Evolutionary conservation across 2,113 vertebrate genomes (phyloP).

Genomic region (Paradoxurus hermaphroditus): DNA sequence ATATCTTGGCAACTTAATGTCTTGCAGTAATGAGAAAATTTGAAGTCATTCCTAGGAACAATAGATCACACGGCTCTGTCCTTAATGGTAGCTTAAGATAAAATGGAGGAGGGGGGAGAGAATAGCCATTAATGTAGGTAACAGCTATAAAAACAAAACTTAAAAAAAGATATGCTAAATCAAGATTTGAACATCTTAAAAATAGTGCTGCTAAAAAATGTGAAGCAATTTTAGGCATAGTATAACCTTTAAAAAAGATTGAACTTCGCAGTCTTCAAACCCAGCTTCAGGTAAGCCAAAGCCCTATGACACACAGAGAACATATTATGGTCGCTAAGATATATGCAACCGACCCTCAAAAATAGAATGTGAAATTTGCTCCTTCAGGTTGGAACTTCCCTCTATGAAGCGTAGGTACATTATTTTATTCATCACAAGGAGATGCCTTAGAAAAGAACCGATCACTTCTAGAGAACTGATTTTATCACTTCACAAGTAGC

Average conservation of each 20-base stretch:
- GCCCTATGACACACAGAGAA: no score
- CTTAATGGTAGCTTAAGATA: slow-evolving; percentile 66
- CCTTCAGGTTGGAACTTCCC: background rate
- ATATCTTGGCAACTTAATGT: slow-evolving; percentile 80
- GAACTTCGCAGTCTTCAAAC: background rate
- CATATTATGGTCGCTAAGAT: background rate
- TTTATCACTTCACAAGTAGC: background rate
- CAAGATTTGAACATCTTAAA: slow-evolving; percentile 46
- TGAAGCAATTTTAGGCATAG: slow-evolving; percentile 26
- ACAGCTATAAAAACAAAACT: slow-evolving; percentile 68
- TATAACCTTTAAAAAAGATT: background rate
- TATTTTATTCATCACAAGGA: background rate
- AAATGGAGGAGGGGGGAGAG: background rate
- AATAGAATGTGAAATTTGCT: background rate
- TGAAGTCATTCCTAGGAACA: slow-evolving; percentile 77
- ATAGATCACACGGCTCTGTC: slow-evolving; percentile 74
- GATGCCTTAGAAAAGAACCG: background rate
- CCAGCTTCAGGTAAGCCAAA: background rate
- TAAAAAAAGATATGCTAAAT: slow-evolving; percentile 49
- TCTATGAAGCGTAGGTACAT: background rate
- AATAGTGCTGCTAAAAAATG: slow-evolving; percentile 45
- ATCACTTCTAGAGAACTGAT: background rate
- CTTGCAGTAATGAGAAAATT: slow-evolving; percentile 83
- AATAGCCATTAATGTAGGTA: slow-evolving; percentile 65
- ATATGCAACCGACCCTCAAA: background rate